These are phyloP conservation scores for Anthopleura xanthogrammica DNA, from an alignment of 92 coral and sea anemone species.

Conservation along the genomic window DNA sequence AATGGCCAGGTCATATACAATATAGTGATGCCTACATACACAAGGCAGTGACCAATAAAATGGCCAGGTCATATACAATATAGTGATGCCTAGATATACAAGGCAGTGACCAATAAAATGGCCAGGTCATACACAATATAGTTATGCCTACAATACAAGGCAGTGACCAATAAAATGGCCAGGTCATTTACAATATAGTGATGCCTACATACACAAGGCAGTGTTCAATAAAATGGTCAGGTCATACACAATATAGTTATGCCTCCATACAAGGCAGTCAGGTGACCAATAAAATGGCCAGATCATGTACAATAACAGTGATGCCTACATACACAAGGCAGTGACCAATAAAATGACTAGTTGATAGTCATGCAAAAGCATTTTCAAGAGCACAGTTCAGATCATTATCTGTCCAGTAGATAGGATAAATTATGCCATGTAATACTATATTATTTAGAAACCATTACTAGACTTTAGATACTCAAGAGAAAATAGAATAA, in stretches of 20 bases:
- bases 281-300: neutral
- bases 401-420: too few relatives aligned
- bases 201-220: neutral
- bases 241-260: neutral
- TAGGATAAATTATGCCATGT: too few relatives aligned
- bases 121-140: neutral
- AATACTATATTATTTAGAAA: too few relatives aligned
- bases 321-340: neutral
- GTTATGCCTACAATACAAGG: neutral
- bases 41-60: neutral
- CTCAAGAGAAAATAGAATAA: too few relatives aligned
- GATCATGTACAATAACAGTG: neutral
- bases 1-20: neutral
- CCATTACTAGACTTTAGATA: too few relatives aligned
- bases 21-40: neutral
- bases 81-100: neutral
- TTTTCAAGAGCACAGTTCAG: too few relatives aligned
- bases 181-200: neutral
- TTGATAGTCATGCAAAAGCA: too few relatives aligned
- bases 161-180: neutral
- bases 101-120: neutral
- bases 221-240: neutral
- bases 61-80: neutral
- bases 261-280: neutral
- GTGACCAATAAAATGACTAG: too few relatives aligned